phyloP scores from a whole-genome alignment of 1,140 invertebrate genomes.

The Oryctes rhinoceros region DNA sequence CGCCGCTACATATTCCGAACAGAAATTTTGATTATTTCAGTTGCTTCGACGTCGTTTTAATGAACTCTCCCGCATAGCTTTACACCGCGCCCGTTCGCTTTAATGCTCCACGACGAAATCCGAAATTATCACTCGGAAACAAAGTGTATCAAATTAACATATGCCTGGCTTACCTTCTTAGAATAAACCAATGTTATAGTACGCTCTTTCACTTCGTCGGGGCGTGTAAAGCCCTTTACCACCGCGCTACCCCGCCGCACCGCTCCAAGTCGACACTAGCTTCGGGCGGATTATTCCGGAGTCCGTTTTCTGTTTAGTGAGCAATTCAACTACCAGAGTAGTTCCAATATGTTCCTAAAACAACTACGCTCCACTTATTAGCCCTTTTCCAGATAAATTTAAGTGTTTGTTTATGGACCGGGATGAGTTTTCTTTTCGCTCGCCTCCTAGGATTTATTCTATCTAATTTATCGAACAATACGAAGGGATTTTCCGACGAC shows the following conservation, averaged over 20 bases:
- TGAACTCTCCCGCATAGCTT: neutral
- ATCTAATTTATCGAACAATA: conserved; percentile 23
- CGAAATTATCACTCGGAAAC: conserved; percentile 16
- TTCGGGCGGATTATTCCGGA: conserved; percentile 11
- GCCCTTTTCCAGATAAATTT: conserved; percentile 18
- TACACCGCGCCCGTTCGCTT: neutral
- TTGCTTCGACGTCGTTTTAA: conserved; percentile 25
- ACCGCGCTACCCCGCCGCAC: neutral
- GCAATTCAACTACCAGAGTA: conserved; percentile 19
- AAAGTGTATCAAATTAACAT: conserved; percentile 35
- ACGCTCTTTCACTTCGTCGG: conserved; percentile 1
- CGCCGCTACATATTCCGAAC: neutral
- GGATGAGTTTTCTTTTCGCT: conserved; percentile 22
- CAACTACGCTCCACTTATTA: conserved; percentile 5
- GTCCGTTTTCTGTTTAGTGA: conserved; percentile 34
- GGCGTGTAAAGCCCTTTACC: neutral
- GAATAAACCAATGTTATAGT: neutral
- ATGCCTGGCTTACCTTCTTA: conserved; percentile 26
- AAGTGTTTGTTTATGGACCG: conserved; percentile 32
- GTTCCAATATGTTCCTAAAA: conserved; percentile 37
- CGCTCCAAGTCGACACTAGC: conserved; percentile 1
- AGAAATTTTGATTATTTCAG: conserved; percentile 34
- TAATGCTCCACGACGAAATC: neutral
- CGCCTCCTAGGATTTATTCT: neutral
- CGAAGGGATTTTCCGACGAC: neutral